phyloP scores from a whole-genome alignment of 2,888 invertebrate species.

The Heliconius aoede region DNA sequence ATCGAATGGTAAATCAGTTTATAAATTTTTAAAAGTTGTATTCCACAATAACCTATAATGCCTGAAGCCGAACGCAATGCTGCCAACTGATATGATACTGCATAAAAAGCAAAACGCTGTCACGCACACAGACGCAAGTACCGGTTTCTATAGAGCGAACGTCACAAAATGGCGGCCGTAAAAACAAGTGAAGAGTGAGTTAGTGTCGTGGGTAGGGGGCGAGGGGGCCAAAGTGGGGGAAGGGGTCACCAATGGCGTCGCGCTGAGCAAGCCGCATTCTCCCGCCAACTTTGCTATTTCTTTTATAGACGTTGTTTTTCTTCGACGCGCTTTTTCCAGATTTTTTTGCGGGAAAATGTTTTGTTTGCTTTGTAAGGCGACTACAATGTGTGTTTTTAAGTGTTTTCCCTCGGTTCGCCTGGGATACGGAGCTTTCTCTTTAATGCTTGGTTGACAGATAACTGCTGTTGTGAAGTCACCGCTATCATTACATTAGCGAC shows the following conservation, averaged over 20 bases:
- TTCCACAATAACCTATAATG: too few species aligned
- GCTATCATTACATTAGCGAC: conserved; percentile 44
- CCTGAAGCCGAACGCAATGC: conserved; percentile 46
- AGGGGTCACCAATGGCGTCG: conserved; percentile 70
- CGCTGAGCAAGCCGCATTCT: conserved; percentile 74
- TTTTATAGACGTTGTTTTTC: conserved; percentile 82
- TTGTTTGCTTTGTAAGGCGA: conserved; percentile 78
- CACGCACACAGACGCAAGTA: conserved; percentile 65
- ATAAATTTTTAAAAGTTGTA: background rate
- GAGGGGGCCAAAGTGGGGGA: conserved; percentile 53
- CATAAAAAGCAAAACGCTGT: conserved; percentile 55
- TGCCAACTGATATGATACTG: conserved; percentile 46
- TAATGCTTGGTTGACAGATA: conserved; percentile 45
- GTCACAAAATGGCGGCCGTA: conserved; percentile 84
- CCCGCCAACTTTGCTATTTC: conserved; percentile 82
- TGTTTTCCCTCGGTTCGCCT: conserved; percentile 62
- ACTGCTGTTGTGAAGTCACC: conserved; percentile 42
- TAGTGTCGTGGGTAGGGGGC: conserved; percentile 65
- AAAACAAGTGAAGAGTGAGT: conserved; percentile 84
- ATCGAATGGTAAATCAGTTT: background rate
- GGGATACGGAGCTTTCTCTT: conserved; percentile 53
- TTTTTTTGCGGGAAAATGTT: conserved; percentile 74
- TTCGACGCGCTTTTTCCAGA: conserved; percentile 79
- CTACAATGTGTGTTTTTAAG: conserved; percentile 75
- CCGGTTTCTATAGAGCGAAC: conserved; percentile 63